These are phyloP conservation scores for Enoplolaimus lenunculus DNA, from an alignment of 2,888 invertebrate species.

Conservation along the genomic window DNA sequence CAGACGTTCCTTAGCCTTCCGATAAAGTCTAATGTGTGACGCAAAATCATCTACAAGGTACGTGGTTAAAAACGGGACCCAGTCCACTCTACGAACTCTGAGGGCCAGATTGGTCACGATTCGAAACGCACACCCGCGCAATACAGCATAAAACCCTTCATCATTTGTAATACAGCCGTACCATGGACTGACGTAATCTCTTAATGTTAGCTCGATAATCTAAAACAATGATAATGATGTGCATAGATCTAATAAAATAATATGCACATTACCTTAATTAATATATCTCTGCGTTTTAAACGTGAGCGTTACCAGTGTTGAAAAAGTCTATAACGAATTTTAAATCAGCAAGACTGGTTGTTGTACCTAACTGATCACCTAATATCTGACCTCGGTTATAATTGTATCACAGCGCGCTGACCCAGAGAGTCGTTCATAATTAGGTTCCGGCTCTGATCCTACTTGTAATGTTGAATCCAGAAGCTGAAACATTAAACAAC, in stretches of 20 bases:
- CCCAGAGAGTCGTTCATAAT: too few species aligned
- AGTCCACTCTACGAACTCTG: slow-evolving; percentile 54
- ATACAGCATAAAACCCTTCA: slow-evolving; percentile 29
- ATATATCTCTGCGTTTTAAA: too few species aligned
- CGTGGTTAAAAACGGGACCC: slow-evolving; percentile 73
- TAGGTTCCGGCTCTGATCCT: too few species aligned
- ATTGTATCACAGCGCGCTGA: too few species aligned
- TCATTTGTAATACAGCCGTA: slow-evolving; percentile 33
- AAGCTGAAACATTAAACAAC: too few species aligned
- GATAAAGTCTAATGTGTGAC: slow-evolving; percentile 68
- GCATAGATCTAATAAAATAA: slow-evolving; percentile 1
- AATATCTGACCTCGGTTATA: too few species aligned
- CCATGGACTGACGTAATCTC: slow-evolving; percentile 38
- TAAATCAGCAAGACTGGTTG: too few species aligned
- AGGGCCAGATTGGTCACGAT: slow-evolving; percentile 31
- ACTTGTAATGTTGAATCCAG: background rate
- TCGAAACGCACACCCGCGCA: slow-evolving; percentile 31
- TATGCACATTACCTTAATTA: too few species aligned
- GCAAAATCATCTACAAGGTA: slow-evolving; percentile 76
- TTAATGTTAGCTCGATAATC: slow-evolving; percentile 31
- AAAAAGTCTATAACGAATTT: too few species aligned
- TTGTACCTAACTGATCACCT: too few species aligned
- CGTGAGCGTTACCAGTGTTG: too few species aligned
- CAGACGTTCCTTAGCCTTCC: slow-evolving; percentile 53
- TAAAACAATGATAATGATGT: slow-evolving; percentile 24